Percentiles rank a stretch among this genome's conserved stretches.
Evolutionary conservation across 2,888 invertebrate species (phyloP).

Genomic region (Catotricha subobsoleta): DNA sequence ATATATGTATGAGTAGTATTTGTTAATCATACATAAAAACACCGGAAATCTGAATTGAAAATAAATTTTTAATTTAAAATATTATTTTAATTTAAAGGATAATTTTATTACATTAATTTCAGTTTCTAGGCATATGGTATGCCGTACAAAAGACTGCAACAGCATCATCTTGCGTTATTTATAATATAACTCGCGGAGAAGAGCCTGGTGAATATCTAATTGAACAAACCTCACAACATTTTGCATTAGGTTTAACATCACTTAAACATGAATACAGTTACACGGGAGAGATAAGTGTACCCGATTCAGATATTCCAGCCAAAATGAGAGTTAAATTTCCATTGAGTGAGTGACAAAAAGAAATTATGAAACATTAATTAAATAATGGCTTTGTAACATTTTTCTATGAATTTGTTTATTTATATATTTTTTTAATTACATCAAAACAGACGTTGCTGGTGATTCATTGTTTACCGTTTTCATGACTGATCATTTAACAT

Average conservation of each 20-base stretch:
- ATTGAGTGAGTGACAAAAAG: conserved; percentile 42
- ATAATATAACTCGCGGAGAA: conserved; percentile 52
- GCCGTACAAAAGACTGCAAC: conserved; percentile 70
- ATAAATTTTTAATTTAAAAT: too few species aligned
- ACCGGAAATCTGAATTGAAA: too few species aligned
- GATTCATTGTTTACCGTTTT: conserved; percentile 55
- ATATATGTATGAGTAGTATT: too few species aligned
- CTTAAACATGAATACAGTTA: conserved; percentile 65
- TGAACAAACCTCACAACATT: conserved; percentile 56
- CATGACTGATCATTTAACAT: conserved; percentile 53
- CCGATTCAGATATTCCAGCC: conserved; percentile 44
- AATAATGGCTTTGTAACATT: not conserved
- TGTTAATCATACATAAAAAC: too few species aligned
- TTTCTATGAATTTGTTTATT: not conserved
- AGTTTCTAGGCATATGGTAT: conserved; percentile 68
- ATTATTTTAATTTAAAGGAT: not conserved
- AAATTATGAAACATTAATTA: not conserved
- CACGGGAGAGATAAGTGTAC: conserved; percentile 47
- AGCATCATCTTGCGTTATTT: conserved; percentile 57
- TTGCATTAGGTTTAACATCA: conserved; percentile 47
- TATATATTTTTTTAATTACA: conserved; percentile 5
- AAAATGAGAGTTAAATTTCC: conserved; percentile 63
- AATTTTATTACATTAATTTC: not conserved
- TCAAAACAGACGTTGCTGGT: conserved; percentile 46
- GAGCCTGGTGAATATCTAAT: conserved; percentile 51